These are phyloP conservation scores for Acanthosepion esculentum DNA, from an alignment of 2,888 invertebrate genomes.

Conservation along the genomic window DNA sequence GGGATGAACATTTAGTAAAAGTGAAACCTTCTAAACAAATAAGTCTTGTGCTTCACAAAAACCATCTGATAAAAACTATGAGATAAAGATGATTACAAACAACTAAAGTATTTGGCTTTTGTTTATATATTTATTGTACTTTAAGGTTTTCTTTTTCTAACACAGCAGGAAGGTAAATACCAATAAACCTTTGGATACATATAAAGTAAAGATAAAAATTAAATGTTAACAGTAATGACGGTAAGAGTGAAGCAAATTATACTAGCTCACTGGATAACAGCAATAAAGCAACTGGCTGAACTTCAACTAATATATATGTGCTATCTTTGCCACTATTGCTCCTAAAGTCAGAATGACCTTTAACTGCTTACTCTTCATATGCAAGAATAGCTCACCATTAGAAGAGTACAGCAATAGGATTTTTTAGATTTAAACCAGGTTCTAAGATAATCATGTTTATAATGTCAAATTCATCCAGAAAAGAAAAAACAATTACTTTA, in stretches of 20 bases:
- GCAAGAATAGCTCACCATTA: background rate
- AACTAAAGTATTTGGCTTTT: background rate
- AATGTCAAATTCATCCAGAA: background rate
- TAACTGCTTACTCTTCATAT: background rate
- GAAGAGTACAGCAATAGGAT: background rate
- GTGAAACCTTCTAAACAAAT: background rate
- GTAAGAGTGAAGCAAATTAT: background rate
- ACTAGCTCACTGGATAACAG: background rate
- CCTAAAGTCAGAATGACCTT: background rate
- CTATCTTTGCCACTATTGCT: background rate
- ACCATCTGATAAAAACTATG: background rate
- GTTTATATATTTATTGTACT: background rate
- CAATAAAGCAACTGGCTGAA: background rate
- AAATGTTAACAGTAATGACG: background rate
- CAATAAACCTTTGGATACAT: background rate
- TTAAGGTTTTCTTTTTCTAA: background rate
- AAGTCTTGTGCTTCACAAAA: background rate
- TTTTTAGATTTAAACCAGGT: background rate
- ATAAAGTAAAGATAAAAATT: slow-evolving; percentile 4
- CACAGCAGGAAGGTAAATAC: background rate
- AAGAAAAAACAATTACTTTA: no score
- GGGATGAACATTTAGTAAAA: background rate
- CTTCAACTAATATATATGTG: background rate
- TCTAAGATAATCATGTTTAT: background rate
- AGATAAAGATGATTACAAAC: background rate